Evolutionary conservation across 2,113 vertebrate genomes (phyloP), one percentile per base, ranked within the genome.

Genomic region (Halcyon senegalensis): DNA sequence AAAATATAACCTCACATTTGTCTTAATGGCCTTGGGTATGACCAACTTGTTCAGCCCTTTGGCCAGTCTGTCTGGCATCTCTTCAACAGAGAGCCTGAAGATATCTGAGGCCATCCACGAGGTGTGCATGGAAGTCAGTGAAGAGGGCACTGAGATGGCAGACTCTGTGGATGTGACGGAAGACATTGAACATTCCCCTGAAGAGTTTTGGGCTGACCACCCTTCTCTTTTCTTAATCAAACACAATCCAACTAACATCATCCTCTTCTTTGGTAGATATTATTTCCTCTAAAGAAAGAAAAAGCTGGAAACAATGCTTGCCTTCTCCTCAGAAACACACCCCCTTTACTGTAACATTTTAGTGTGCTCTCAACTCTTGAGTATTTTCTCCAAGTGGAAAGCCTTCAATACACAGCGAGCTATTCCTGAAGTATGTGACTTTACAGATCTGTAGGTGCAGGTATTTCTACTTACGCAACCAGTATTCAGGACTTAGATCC

Each of bases 51-150:
- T 73, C 92, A 93, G 90, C 67, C 83, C 85, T 91, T 96, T 5
- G 0, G 98, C 98, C 44, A 97, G 98, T 53, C 97, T 98, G 20
- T 98, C 98, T 27, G 98, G 98, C 64, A 98, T 98, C 48, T 97
- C 97, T 27, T 41, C 95, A 7, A 81, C 87, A 86, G 64, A 95
- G 25, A 37, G 20, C 59, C 83, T 98, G 15, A 98, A 92, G 15
- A 0, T 98, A 0, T 98, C 98, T 2, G 91, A 96, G 30, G 87
- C 95, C 31, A 5, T 95, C 50, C 98, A 98, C 11, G 84, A 94
- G 64, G 97, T 95, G 0, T 96, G 68, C 63, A 64, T 98, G 35
- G 98, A 98, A 79, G 94, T 98, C 12, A 97, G 76, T 1, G 98
- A 98, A 77, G 95, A 98, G 7, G 98, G 98, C 27, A 96, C 89